Base-by-base conservation (phyloP, 2,113 vertebrate species). In the Notarius lentiginosus region DNA sequence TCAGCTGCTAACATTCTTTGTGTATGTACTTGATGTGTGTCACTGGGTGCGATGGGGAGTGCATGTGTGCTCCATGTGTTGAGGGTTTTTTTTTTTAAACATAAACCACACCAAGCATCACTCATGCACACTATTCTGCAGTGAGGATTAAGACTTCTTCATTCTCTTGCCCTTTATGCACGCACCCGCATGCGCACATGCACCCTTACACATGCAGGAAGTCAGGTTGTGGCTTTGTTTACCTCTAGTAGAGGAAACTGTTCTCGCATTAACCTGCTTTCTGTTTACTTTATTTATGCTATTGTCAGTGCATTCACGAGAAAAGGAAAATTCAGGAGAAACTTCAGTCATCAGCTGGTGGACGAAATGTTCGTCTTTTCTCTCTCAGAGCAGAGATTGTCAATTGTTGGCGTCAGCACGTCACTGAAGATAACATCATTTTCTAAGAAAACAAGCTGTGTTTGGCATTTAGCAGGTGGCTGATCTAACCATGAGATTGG, bases 131-230 rank as follows among this genome's bases (percentile, higher is more conserved):
- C 5, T 70, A 30, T 24, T 53, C 60, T 84, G 79, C 70, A 84
- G 79, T 63, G 27, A 84, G 88, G 84, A 86, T 86, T 89, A 86
- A 83, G 55, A 80, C 49, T 61, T 41, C 61, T 82, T 49, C 68
- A 55, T 53, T 70, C 20, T 14, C 51, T 18, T 55, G 27, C 58
- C 53, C 24, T 63, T 61, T 30, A n/a, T 18, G 79, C 51, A 72
- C 72, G 53, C 24, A 65, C 82, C 53, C 53, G 51, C 30, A 41
- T 55, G 70, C 68, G 83, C 49, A 84, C 41, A n/a, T 47, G 82
- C 63, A 68, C 65, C 41, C 65, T 53, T 60, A 87, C 10, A 68
- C 79, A 87, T 24, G n/a, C 76, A 85, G 63, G 34, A 81, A 81
- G 34, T 30, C 30, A 81, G 30, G n/a, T 30, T 27, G 73, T 47